phyloP scores from a whole-genome alignment of 2,888 invertebrate genomes.

The Tethea ocularis region DNA sequence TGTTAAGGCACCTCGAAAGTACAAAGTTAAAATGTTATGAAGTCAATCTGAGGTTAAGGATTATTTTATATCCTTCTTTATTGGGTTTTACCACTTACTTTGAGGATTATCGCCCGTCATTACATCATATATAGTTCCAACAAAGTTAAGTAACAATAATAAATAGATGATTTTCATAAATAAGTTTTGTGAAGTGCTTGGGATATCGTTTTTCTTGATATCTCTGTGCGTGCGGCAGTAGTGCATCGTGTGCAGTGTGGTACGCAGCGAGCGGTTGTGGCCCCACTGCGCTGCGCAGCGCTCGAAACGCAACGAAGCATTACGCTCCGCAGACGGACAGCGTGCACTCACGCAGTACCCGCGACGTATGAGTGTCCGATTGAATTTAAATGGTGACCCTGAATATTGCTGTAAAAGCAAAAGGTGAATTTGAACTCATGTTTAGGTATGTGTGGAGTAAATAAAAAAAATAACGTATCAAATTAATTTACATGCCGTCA shows the following conservation, averaged over 20 bases:
- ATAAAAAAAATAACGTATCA: too few relatives aligned
- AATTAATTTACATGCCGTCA: too few relatives aligned
- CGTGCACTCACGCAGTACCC: constrained; percentile 50
- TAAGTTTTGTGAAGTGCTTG: constrained; percentile 18
- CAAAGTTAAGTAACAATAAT: constrained; percentile 31
- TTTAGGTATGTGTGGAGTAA: too few relatives aligned
- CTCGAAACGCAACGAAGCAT: constrained; percentile 22
- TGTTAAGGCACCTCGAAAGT: too few relatives aligned
- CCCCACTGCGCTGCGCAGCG: constrained; percentile 24
- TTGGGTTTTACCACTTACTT: constrained; percentile 27
- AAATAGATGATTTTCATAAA: constrained; percentile 27
- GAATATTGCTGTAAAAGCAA: constrained; percentile 31
- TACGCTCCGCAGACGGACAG: constrained; percentile 29
- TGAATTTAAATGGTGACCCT: constrained; percentile 31
- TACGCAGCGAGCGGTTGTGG: constrained; percentile 24
- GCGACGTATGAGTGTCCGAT: constrained; percentile 47
- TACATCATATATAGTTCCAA: constrained; percentile 41
- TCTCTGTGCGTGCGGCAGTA: constrained; percentile 29
- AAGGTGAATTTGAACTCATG: too few relatives aligned
- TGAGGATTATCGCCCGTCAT: constrained; percentile 25
- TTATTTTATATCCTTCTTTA: background rate
- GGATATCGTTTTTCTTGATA: constrained; percentile 7
- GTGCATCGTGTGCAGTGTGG: constrained; percentile 25
- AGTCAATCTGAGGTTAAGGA: too few relatives aligned
- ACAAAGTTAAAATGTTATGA: too few relatives aligned